A percentile compares a stretch with the other conserved stretches of the same genome.
Evolutionary conservation across 2,888 invertebrate genomes (phyloP).

Genomic region (Epirrhoe tristata): DNA sequence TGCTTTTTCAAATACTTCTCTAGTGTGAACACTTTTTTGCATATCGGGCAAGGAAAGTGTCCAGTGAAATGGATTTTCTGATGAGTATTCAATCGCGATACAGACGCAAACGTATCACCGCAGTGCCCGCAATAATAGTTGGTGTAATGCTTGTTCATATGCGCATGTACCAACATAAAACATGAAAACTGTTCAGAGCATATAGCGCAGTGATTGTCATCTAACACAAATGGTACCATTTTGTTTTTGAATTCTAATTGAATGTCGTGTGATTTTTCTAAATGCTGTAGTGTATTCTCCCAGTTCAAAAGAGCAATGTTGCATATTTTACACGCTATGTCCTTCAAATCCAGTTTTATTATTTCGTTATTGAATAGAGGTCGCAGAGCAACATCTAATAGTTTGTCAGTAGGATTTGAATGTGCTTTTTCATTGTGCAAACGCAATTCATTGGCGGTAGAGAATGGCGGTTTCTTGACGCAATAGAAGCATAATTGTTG

Average conservation of each 20-base stretch:
- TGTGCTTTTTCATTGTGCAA: constrained; percentile 43
- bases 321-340: constrained; percentile 53
- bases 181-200: constrained; percentile 55
- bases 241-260: constrained; percentile 57
- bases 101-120: constrained; percentile 62
- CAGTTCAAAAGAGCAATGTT: constrained; percentile 48
- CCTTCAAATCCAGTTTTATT: constrained; percentile 62
- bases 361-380: constrained; percentile 64
- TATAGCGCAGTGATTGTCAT: constrained; percentile 55
- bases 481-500: constrained; percentile 66
- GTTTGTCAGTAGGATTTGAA: constrained; percentile 36
- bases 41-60: constrained; percentile 69
- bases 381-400: constrained; percentile 59
- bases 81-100: constrained; percentile 62
- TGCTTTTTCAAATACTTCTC: constrained; percentile 64
- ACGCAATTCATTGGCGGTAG: constrained; percentile 56
- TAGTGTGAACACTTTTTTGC: constrained; percentile 73
- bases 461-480: constrained; percentile 49
- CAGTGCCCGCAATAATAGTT: constrained; percentile 70
- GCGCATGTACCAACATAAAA: constrained; percentile 60
- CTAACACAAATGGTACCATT: constrained; percentile 61
- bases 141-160: constrained; percentile 71
- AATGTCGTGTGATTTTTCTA: constrained; percentile 53
- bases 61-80: constrained; percentile 71
- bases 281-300: constrained; percentile 64